A percentile compares a stretch with the other conserved stretches of the same genome.
phyloP scores from a whole-genome alignment of 2,113 vertebrate species.

The Pterophyllum scalare region DNA sequence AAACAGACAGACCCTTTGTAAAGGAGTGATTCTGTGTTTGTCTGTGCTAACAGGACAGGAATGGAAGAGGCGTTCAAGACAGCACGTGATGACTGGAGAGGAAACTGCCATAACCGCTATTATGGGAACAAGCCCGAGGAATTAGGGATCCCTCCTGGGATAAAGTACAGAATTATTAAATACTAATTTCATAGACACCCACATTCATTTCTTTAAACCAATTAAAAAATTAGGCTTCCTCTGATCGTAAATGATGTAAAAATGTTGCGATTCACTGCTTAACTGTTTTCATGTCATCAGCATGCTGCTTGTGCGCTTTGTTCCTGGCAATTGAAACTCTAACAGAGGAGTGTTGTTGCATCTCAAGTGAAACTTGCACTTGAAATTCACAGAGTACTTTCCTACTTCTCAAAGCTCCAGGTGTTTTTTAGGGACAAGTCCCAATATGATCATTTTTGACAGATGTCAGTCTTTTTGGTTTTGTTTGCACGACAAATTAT shows the following conservation, averaged over 20 bases:
- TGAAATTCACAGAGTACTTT: background rate
- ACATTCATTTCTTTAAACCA: slow-evolving; percentile 7
- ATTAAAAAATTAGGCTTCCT: slow-evolving; percentile 5
- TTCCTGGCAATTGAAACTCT: background rate
- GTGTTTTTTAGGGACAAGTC: background rate
- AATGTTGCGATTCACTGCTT: background rate
- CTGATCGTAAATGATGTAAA: slow-evolving; percentile 3
- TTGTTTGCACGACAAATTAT: background rate
- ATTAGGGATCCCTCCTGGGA: slow-evolving; percentile 34
- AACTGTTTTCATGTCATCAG: slow-evolving; percentile 5
- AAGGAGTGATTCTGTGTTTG: slow-evolving; percentile 8
- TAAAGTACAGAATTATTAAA: slow-evolving; percentile 18
- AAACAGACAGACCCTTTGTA: slow-evolving; percentile 43
- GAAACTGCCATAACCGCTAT: slow-evolving; percentile 44
- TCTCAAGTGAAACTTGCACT: background rate
- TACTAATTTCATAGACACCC: slow-evolving; percentile 7
- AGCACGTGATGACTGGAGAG: slow-evolving; percentile 65
- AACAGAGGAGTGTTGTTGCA: background rate
- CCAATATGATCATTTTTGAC: background rate
- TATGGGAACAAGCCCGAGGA: slow-evolving; percentile 27
- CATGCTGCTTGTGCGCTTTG: background rate
- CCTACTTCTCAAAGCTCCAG: background rate
- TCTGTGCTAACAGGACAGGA: background rate
- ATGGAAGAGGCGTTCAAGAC: background rate
- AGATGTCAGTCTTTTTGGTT: background rate